Percentiles rank a stretch among this genome's conserved stretches.
These are phyloP conservation scores for Gambusia holbrooki DNA, from an alignment of 2,113 vertebrate species.

Conservation along the genomic window DNA sequence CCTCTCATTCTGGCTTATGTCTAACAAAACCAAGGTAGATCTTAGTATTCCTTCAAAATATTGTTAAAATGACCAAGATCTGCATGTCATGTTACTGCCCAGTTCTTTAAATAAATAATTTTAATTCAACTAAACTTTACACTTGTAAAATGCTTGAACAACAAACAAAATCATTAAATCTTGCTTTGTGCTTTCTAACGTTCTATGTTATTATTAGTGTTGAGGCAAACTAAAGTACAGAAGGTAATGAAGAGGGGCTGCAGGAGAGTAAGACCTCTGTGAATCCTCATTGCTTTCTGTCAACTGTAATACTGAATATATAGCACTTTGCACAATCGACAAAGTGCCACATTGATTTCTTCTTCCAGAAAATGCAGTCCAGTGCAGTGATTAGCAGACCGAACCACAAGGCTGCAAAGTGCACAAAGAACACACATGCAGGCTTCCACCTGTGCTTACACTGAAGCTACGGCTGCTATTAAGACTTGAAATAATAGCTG, in stretches of 20 bases:
- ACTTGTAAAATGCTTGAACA: neutral
- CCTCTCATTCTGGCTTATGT: too few relatives aligned
- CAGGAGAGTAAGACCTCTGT: slow-evolving; percentile 24
- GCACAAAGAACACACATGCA: slow-evolving; percentile 15
- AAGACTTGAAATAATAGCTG: slow-evolving; percentile 52
- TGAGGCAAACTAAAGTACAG: neutral
- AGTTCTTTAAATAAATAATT: too few relatives aligned
- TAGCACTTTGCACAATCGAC: slow-evolving; percentile 35
- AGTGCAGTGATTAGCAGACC: slow-evolving; percentile 4
- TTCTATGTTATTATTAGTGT: neutral
- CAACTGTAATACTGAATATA: slow-evolving; percentile 39
- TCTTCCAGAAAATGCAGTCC: slow-evolving; percentile 35
- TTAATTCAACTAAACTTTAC: neutral
- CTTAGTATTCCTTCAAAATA: too few relatives aligned
- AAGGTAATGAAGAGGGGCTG: neutral
- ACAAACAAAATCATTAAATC: neutral
- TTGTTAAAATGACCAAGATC: too few relatives aligned
- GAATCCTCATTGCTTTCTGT: slow-evolving; percentile 1
- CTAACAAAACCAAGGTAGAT: too few relatives aligned
- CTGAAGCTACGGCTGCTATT: slow-evolving; percentile 39
- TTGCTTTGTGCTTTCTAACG: neutral
- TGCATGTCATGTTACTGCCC: too few relatives aligned
- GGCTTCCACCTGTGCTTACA: slow-evolving; percentile 16
- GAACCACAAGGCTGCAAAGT: slow-evolving; percentile 17
- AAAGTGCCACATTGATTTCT: slow-evolving; percentile 46